Conservation (phyloP, 2,797 vertebrate species). For the Heteromormyrus szaboi region DNA sequence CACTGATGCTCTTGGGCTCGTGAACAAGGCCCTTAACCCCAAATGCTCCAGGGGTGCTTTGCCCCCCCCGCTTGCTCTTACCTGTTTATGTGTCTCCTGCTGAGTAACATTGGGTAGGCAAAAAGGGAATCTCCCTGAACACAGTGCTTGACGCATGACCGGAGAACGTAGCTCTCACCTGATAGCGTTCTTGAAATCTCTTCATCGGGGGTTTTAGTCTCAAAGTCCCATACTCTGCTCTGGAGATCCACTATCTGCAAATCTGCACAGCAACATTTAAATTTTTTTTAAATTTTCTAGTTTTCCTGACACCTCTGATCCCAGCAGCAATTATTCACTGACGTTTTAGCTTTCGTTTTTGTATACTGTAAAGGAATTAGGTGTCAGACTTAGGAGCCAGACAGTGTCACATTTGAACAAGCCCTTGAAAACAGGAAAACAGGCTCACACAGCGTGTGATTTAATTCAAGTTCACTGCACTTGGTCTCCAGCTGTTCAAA, state of each 20-base stretch:
- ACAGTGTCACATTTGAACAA: background rate
- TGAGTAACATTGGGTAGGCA: background rate
- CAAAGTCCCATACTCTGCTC: background rate
- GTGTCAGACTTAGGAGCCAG: background rate
- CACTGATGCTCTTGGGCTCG: background rate
- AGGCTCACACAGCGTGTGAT: background rate
- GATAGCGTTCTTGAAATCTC: background rate
- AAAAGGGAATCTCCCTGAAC: background rate
- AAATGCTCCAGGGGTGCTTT: background rate
- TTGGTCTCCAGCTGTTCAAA: conserved; percentile 22
- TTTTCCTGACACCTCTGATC: background rate
- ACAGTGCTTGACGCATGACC: background rate
- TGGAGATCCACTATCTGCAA: background rate
- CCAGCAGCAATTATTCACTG: background rate
- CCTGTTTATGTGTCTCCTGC: background rate
- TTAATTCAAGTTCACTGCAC: conserved; percentile 3
- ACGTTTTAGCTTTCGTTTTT: background rate
- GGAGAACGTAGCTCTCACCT: background rate
- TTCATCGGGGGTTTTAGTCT: background rate
- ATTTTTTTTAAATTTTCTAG: background rate
- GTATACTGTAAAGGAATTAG: background rate
- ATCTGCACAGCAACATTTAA: background rate
- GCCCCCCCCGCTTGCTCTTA: background rate
- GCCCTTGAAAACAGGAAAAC: background rate
- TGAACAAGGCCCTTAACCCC: background rate